Conservation (phyloP, 2,888 invertebrate species). For the Vanessa cardui region DNA sequence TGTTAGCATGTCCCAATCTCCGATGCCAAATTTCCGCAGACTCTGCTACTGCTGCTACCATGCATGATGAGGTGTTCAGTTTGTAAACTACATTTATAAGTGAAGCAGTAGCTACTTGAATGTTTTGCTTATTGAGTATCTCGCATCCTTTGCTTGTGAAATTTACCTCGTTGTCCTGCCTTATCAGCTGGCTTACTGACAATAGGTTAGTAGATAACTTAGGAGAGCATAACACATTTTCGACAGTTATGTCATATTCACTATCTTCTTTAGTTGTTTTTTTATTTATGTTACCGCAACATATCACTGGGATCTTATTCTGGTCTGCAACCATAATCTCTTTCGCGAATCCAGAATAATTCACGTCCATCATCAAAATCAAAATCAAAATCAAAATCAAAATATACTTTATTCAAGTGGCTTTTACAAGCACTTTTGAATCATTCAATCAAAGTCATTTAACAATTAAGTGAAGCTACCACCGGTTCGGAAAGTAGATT, state of each 20-base stretch:
- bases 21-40: conserved; percentile 32
- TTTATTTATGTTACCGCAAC: conserved; percentile 28
- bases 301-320: conserved; percentile 33
- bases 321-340: conserved; percentile 6
- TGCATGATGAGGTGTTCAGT: conserved; percentile 21
- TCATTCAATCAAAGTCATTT: too few relatives aligned
- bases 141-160: conserved; percentile 26
- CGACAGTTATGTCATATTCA: too few relatives aligned
- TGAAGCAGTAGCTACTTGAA: conserved; percentile 25
- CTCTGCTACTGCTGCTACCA: conserved; percentile 23
- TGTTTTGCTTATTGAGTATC: conserved; percentile 27
- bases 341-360: conserved; percentile 8
- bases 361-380: background rate
- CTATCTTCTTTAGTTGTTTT: conserved; percentile 21
- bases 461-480: too few relatives aligned
- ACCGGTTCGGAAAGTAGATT: too few relatives aligned
- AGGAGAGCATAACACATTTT: too few relatives aligned
- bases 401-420: too few relatives aligned
- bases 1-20: conserved; percentile 37
- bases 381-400: too few relatives aligned
- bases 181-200: too few relatives aligned
- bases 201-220: too few relatives aligned
- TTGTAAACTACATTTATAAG: conserved; percentile 38
- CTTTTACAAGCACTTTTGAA: too few relatives aligned
- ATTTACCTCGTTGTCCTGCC: too few relatives aligned